Conservation (phyloP, 2,113 vertebrate species). For the Deroptyus accipitrinus region DNA sequence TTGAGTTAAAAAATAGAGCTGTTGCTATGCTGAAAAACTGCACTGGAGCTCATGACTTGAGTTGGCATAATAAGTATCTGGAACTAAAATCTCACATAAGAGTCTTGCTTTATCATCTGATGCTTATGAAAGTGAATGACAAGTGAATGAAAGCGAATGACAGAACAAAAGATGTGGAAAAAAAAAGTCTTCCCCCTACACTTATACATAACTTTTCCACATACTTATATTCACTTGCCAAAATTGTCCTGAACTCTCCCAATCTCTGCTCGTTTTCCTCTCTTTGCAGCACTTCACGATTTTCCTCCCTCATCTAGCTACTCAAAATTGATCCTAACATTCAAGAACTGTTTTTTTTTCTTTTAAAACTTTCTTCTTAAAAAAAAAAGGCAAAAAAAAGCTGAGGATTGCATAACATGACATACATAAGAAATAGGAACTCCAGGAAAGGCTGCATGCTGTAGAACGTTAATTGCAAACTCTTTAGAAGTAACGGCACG, state of each 20-base stretch:
- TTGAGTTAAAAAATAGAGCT: not conserved
- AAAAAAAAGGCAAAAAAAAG: not conserved
- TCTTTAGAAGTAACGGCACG: not conserved
- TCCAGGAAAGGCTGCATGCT: not conserved
- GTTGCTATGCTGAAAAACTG: slow-evolving; percentile 18
- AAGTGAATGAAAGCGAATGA: not conserved
- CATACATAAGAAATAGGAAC: not conserved
- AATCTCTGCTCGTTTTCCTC: not conserved
- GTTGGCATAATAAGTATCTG: not conserved
- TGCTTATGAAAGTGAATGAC: not conserved
- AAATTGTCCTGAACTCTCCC: not conserved
- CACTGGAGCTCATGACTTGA: not conserved
- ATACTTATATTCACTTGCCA: not conserved
- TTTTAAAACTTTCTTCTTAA: not conserved
- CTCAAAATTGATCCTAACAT: not conserved
- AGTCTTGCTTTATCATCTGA: not conserved
- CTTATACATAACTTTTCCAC: not conserved
- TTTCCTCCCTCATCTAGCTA: not conserved
- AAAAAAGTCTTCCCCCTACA: not conserved
- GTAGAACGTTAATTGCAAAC: not conserved
- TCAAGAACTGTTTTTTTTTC: not conserved
- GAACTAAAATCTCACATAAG: not conserved
- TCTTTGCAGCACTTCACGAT: not conserved
- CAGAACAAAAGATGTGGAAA: not conserved
- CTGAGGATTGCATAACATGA: not conserved